Conservation (phyloP, 2,113 vertebrate genomes). For the Hymenochirus boettgeri region DNA sequence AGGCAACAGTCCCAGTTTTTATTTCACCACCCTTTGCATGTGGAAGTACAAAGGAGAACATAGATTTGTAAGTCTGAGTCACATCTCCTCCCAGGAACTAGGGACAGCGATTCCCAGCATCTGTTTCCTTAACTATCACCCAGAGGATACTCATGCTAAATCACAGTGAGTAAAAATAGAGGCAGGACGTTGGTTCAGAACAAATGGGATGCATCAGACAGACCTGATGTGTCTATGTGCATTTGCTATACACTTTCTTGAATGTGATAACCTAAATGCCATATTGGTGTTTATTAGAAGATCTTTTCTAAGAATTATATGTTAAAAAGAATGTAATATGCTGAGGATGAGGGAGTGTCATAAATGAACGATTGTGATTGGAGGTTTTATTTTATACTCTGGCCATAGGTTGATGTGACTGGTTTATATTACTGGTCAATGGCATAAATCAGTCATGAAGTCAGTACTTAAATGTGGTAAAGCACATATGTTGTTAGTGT, state of each 20-base stretch:
- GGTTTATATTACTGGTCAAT: neutral
- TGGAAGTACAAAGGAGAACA: slow-evolving; percentile 81
- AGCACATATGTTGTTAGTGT: slow-evolving; percentile 14
- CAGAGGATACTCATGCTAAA: slow-evolving; percentile 86
- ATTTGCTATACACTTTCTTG: neutral
- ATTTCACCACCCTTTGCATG: slow-evolving; percentile 77
- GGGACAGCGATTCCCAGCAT: slow-evolving; percentile 88
- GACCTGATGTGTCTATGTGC: neutral
- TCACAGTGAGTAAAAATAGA: slow-evolving; percentile 88
- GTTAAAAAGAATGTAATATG: neutral
- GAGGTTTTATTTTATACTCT: neutral
- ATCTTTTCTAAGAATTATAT: neutral
- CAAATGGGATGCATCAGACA: slow-evolving; percentile 46
- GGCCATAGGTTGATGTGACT: neutral
- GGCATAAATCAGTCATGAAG: neutral
- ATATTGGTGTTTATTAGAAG: neutral
- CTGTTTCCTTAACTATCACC: slow-evolving; percentile 94
- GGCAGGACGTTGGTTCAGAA: slow-evolving; percentile 59
- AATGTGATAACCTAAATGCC: neutral
- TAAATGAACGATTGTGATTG: neutral
- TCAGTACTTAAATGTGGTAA: slow-evolving; percentile 1
- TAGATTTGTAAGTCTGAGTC: slow-evolving; percentile 69
- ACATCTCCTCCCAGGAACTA: slow-evolving; percentile 83
- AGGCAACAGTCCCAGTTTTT: slow-evolving; percentile 69
- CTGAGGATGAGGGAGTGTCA: neutral